Conservation (phyloP, 2,113 vertebrate species). For the Hemibagrus wyckioides region DNA sequence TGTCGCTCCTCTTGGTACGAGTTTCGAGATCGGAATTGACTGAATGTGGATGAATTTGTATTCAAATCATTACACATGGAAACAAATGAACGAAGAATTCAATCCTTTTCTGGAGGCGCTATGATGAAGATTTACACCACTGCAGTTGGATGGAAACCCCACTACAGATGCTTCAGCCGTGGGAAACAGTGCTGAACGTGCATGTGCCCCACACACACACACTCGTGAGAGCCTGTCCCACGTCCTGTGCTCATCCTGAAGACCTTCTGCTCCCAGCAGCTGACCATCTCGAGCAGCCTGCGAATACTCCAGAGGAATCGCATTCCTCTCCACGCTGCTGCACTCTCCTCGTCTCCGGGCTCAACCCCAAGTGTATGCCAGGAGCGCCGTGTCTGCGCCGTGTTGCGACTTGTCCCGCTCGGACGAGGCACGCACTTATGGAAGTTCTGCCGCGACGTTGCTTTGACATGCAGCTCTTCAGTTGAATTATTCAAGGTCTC, state of each 20-base stretch:
- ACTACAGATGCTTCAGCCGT: conserved; percentile 41
- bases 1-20: not conserved
- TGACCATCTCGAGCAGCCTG: conserved; percentile 36
- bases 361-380: not conserved
- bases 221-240: conserved; percentile 21
- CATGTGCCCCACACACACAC: not conserved
- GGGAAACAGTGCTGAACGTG: conserved; percentile 7
- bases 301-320: conserved; percentile 11
- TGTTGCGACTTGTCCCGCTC: conserved; percentile 20
- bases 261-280: conserved; percentile 41
- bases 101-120: not conserved
- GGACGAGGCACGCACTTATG: not conserved
- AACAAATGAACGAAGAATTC: not conserved
- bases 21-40: not conserved
- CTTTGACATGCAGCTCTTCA: not conserved
- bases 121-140: not conserved
- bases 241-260: conserved; percentile 3
- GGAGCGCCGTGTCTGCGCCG: not conserved
- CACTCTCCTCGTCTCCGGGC: not conserved
- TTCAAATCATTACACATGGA: too few relatives aligned
- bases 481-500: not conserved
- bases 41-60: too few relatives aligned
- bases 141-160: conserved; percentile 14
- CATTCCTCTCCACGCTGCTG: conserved; percentile 14
- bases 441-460: not conserved